Conservation (phyloP, 2,113 vertebrate species). For the Numenius arquata region DNA sequence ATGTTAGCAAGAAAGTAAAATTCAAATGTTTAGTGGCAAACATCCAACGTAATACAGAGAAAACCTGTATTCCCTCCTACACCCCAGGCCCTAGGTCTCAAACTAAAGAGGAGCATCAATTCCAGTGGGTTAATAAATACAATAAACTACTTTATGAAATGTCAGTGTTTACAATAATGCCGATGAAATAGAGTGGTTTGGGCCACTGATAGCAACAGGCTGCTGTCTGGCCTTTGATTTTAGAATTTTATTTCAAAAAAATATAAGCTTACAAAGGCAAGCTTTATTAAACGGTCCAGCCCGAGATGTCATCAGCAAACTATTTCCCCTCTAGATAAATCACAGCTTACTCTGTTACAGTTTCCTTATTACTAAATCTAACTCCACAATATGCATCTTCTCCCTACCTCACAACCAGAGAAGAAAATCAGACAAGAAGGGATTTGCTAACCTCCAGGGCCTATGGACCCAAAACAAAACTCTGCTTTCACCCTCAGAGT, state of each 20-base stretch:
- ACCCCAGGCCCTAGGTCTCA: neutral
- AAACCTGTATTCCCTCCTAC: neutral
- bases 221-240: neutral
- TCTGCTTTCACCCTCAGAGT: neutral
- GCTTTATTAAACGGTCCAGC: constrained; percentile 19
- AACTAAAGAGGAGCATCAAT: neutral
- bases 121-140: neutral
- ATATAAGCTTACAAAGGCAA: constrained; percentile 8
- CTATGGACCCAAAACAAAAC: neutral
- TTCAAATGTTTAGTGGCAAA: neutral
- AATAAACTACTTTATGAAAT: neutral
- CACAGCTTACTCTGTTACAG: neutral
- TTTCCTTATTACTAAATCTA: neutral
- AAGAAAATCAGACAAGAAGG: neutral
- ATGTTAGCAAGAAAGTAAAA: neutral
- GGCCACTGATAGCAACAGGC: neutral
- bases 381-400: neutral
- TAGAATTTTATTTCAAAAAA: neutral
- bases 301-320: constrained; percentile 35
- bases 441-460: neutral
- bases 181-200: neutral
- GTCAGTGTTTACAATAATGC: neutral
- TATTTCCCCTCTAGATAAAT: constrained; percentile 57
- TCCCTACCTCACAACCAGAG: neutral
- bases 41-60: neutral